Percentiles rank a stretch among this genome's conserved stretches.
Conservation (phyloP, 2,797 vertebrate species). For the Macropodus opercularis region DNA sequence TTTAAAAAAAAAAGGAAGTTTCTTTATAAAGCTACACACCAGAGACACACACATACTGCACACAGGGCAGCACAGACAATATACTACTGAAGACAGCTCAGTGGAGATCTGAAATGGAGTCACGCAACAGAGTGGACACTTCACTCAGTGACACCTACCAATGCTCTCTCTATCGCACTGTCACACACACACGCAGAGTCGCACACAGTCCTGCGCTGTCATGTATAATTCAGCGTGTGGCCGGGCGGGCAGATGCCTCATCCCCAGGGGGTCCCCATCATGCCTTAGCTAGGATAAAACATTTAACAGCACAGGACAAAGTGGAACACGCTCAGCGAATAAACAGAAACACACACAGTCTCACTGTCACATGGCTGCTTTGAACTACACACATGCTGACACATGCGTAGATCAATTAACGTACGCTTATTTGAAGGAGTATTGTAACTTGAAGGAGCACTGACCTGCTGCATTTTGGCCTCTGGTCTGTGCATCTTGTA, state of each 20-base stretch:
- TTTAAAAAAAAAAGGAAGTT: slow-evolving; percentile 4
- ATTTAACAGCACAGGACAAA: slow-evolving; percentile 85
- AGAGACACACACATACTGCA: slow-evolving; percentile 17
- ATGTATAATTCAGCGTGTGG: slow-evolving; percentile 83
- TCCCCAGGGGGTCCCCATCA: slow-evolving; percentile 77
- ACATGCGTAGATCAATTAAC: background rate
- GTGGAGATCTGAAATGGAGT: slow-evolving; percentile 50
- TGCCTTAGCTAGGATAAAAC: slow-evolving; percentile 80
- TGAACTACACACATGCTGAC: slow-evolving; percentile 17
- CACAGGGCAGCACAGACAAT: slow-evolving; percentile 15
- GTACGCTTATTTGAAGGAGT: background rate
- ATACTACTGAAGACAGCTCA: slow-evolving; percentile 35
- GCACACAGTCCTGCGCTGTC: slow-evolving; percentile 70
- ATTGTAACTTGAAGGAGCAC: background rate
- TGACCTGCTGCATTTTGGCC: background rate
- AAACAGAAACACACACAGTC: slow-evolving; percentile 60
- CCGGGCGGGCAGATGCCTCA: slow-evolving; percentile 76
- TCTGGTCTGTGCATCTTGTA: background rate
- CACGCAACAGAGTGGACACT: slow-evolving; percentile 70
- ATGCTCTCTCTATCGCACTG: slow-evolving; percentile 31
- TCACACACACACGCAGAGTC: slow-evolving; percentile 35
- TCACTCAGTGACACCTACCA: slow-evolving; percentile 73
- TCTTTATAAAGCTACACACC: slow-evolving; percentile 1
- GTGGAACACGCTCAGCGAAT: slow-evolving; percentile 80
- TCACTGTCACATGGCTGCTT: slow-evolving; percentile 11